These are phyloP conservation scores for Apamea sordens DNA, from an alignment of 2,888 invertebrate genomes.

Conservation along the genomic window DNA sequence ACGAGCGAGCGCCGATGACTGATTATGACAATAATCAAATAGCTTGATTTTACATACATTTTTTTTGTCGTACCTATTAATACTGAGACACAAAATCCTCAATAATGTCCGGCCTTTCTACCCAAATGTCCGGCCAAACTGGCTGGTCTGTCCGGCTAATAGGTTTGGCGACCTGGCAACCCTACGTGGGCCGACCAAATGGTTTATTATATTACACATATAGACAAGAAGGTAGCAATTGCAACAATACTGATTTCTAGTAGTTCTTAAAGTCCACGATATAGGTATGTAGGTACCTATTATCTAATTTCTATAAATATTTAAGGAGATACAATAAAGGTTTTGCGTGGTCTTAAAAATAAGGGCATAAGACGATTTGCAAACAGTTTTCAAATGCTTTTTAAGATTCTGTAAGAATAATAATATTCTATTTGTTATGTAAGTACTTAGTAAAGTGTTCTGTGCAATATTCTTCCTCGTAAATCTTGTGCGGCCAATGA, in stretches of 20 bases:
- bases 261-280: neutral
- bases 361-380: neutral
- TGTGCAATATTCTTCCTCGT: constrained; percentile 57
- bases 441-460: constrained; percentile 6
- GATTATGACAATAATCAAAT: no score
- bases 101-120: no score
- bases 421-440: neutral
- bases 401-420: neutral
- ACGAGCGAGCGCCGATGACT: no score
- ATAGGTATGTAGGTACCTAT: neutral
- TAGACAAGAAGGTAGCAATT: neutral
- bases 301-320: neutral
- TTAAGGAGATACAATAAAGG: neutral
- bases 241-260: neutral
- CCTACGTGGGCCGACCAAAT: neutral
- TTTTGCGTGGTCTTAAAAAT: neutral
- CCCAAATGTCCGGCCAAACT: no score
- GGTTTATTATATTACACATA: neutral
- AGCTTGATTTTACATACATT: no score
- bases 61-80: no score
- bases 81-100: no score
- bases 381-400: neutral
- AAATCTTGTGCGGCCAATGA: constrained; percentile 69
- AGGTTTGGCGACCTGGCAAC: no score
- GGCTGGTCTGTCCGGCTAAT: no score